A percentile compares a stretch with the other conserved stretches of the same genome.
Evolutionary conservation across 2,113 vertebrate species (phyloP).

Genomic region (Brachyistius frenatus): DNA sequence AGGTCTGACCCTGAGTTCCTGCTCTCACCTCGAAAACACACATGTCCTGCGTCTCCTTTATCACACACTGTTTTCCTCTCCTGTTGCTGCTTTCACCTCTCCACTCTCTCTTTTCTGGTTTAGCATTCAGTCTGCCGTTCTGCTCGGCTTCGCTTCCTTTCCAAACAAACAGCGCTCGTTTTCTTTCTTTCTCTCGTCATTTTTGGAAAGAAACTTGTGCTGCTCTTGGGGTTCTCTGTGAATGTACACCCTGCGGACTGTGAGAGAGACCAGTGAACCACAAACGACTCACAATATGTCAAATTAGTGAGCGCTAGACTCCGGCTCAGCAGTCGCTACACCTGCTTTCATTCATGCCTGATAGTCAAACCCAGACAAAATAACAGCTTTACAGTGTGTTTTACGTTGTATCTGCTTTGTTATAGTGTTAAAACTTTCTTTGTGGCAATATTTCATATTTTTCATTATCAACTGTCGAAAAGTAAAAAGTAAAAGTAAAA

Average conservation of each 20-base stretch:
- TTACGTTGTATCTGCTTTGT: not conserved
- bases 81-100: conserved; percentile 38
- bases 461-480: too few relatives aligned
- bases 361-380: not conserved
- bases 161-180: conserved; percentile 63
- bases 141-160: conserved; percentile 59
- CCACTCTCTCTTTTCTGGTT: conserved; percentile 53
- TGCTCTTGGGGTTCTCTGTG: not conserved
- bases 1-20: conserved; percentile 57
- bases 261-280: conserved; percentile 51
- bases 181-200: conserved; percentile 21
- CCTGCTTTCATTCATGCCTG: conserved; percentile 51
- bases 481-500: too few relatives aligned
- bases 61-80: conserved; percentile 43
- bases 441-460: too few relatives aligned
- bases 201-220: conserved; percentile 52
- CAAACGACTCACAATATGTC: conserved; percentile 65
- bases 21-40: conserved; percentile 54
- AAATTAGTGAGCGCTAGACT: conserved; percentile 47
- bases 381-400: not conserved
- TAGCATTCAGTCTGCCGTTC: conserved; percentile 54
- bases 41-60: conserved; percentile 63
- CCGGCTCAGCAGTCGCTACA: conserved; percentile 29
- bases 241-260: not conserved
- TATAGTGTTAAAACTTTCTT: too few relatives aligned